phyloP scores from a whole-genome alignment of 2,797 vertebrate species.

The Poecilia wingei region DNA sequence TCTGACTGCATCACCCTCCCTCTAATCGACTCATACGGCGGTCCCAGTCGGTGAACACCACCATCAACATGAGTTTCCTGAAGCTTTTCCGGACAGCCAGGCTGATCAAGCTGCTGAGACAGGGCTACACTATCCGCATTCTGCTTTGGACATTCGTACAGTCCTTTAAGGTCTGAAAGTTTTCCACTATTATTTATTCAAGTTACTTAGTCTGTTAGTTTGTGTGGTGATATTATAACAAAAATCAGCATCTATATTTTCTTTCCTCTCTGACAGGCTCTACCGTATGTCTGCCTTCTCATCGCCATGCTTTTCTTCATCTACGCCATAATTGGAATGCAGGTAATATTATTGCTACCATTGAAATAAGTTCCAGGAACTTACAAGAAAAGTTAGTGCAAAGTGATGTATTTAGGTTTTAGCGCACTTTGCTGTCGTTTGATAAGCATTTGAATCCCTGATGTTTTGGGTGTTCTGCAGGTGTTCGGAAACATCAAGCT shows the following conservation, averaged over 20 bases:
- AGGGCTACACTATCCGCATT: slow-evolving; percentile 98
- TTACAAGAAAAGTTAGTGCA: background rate
- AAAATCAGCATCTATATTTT: slow-evolving; percentile 25
- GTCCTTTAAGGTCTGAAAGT: slow-evolving; percentile 91
- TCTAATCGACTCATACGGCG: slow-evolving; percentile 24
- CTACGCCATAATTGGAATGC: slow-evolving; percentile 99
- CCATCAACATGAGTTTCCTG: slow-evolving; percentile 99
- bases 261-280: slow-evolving; percentile 84
- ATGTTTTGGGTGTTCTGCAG: slow-evolving; percentile 61
- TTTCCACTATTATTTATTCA: background rate
- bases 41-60: slow-evolving; percentile 91
- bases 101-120: slow-evolving; percentile 96
- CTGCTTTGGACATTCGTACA: slow-evolving; percentile 99
- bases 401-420: background rate
- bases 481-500: slow-evolving; percentile 98
- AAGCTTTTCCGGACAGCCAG: slow-evolving; percentile 96
- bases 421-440: background rate
- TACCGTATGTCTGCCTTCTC: slow-evolving; percentile 98
- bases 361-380: background rate
- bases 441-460: background rate
- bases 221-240: background rate
- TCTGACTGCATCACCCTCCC: slow-evolving; percentile 31
- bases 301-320: slow-evolving; percentile 99
- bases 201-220: background rate
- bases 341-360: slow-evolving; percentile 78